A percentile compares a stretch with the other conserved stretches of the same genome.
Conservation (phyloP, 2,113 vertebrate species). For the Engystomops pustulosus region DNA sequence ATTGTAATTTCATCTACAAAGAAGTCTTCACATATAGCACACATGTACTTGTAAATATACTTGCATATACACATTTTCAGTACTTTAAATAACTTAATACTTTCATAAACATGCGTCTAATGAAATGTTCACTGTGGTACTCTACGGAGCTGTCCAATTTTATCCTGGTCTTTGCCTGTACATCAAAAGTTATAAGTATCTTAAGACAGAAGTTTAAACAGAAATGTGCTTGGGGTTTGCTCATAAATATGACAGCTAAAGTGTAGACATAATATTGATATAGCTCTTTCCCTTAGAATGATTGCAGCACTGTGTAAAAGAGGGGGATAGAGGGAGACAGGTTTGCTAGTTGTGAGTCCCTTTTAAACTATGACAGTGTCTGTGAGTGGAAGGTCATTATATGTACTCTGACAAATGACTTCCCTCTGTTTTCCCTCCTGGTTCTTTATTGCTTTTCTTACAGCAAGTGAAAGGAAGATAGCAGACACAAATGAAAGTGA, state of each 20-base stretch:
- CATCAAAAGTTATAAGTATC: conserved; percentile 47
- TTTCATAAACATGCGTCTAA: neutral
- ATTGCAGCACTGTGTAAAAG: conserved; percentile 29
- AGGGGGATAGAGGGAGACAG: neutral
- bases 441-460: conserved; percentile 58
- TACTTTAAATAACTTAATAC: neutral
- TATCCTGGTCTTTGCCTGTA: neutral
- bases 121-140: neutral
- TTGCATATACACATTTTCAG: neutral
- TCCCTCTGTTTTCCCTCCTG: conserved; percentile 49
- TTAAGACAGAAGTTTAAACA: conserved; percentile 31
- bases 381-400: conserved; percentile 54
- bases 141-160: neutral
- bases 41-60: no score
- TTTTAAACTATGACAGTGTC: conserved; percentile 51
- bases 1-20: no score
- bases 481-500: conserved; percentile 56
- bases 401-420: conserved; percentile 42
- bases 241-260: conserved; percentile 47
- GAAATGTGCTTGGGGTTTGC: conserved; percentile 18
- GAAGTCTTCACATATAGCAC: no score
- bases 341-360: conserved; percentile 23
- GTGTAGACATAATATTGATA: conserved; percentile 38
- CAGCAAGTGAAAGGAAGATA: conserved; percentile 54
- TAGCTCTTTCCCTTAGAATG: conserved; percentile 27